Conservation (phyloP, 2,888 invertebrate genomes). For the Andrena flavipes region DNA sequence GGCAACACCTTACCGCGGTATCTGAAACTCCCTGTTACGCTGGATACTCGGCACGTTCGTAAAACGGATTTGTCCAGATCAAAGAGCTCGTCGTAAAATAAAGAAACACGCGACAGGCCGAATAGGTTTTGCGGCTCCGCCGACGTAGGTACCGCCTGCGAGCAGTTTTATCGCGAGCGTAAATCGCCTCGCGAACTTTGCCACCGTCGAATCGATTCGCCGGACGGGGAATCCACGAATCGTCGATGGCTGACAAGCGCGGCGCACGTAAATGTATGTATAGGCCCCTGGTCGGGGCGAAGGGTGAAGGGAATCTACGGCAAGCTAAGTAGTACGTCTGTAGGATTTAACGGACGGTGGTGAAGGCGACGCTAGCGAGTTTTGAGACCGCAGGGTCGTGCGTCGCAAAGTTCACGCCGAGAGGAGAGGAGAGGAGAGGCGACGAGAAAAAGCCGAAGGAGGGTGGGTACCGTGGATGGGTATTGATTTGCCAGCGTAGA, state of each 20-base stretch:
- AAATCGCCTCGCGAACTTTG: slow-evolving; percentile 18
- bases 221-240: no score
- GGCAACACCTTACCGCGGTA: not conserved
- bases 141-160: not conserved
- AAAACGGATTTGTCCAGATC: slow-evolving; percentile 15
- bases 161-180: slow-evolving; percentile 17
- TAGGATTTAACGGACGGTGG: not conserved
- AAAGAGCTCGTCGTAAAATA: slow-evolving; percentile 21
- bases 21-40: not conserved
- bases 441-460: slow-evolving; percentile 28
- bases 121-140: not conserved
- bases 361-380: not conserved
- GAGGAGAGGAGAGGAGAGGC: slow-evolving; percentile 33
- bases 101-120: not conserved
- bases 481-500: slow-evolving; percentile 60
- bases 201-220: slow-evolving; percentile 1
- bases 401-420: slow-evolving; percentile 7
- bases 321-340: not conserved
- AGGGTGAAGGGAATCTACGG: not conserved
- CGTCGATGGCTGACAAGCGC: no score
- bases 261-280: no score
- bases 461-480: slow-evolving; percentile 49
- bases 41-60: not conserved
- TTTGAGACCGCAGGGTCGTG: not conserved
- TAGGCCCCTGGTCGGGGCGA: no score